phyloP scores from a whole-genome alignment of 2,797 vertebrate genomes.

The Eulemur mongoz region DNA sequence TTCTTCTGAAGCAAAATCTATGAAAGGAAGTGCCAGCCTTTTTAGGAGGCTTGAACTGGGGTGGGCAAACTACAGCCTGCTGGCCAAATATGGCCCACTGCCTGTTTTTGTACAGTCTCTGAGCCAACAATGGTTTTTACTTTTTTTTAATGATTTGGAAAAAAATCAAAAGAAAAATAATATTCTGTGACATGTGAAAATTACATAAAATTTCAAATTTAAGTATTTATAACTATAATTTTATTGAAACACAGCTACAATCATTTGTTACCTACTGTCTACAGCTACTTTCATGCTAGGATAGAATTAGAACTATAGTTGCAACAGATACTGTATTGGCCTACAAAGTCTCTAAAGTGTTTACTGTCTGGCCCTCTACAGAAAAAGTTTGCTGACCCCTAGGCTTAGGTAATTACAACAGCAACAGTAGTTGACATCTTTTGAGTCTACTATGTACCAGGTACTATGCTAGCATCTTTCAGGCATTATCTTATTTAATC shows the following conservation, averaged over 20 bases:
- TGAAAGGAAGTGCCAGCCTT: not conserved
- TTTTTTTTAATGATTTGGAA: not conserved
- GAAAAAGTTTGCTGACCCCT: not conserved
- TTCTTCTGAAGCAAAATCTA: not conserved
- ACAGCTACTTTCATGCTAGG: not conserved
- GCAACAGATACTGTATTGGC: not conserved
- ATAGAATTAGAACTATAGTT: no score
- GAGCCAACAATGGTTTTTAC: not conserved
- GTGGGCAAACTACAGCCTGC: accelerated
- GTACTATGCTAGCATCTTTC: no score
- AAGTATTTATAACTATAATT: not conserved
- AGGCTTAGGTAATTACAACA: not conserved
- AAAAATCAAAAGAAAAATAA: not conserved
- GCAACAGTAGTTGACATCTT: not conserved
- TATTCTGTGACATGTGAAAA: not conserved
- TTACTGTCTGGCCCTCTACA: not conserved
- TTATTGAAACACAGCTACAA: not conserved
- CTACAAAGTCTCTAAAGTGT: not conserved
- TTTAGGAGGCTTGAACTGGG: not conserved
- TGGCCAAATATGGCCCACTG: not conserved
- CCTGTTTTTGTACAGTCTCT: not conserved
- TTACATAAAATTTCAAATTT: not conserved
- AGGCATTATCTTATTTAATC: not conserved
- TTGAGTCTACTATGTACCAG: not conserved
- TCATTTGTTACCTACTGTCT: not conserved